A percentile compares a stretch with the other conserved stretches of the same genome.
phyloP scores from a whole-genome alignment of 2,797 vertebrate genomes.

The Clarias platycephalus region DNA sequence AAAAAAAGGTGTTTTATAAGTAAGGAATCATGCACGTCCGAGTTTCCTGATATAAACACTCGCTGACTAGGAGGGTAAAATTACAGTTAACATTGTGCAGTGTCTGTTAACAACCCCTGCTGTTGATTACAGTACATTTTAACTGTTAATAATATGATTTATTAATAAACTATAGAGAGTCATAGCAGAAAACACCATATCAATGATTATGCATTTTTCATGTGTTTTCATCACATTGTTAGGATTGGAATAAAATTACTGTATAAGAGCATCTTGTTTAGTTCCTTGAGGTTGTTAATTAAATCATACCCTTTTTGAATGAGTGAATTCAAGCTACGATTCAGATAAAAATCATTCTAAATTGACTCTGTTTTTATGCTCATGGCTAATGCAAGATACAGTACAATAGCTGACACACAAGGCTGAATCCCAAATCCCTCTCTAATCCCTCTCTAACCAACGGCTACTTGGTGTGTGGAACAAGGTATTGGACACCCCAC shows the following conservation, averaged over 20 bases:
- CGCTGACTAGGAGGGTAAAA: background rate
- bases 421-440: too few relatives aligned
- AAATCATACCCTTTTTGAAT: background rate
- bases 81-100: background rate
- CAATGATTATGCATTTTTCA: background rate
- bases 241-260: background rate
- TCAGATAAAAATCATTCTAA: background rate
- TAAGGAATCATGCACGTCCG: background rate
- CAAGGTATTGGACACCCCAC: too few relatives aligned
- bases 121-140: background rate
- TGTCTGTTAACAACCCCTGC: background rate
- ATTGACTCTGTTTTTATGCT: too few relatives aligned
- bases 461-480: too few relatives aligned
- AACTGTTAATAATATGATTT: background rate
- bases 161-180: background rate
- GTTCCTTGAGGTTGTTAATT: background rate
- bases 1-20: background rate
- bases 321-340: background rate
- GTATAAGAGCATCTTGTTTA: background rate
- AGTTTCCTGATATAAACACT: background rate
- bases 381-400: too few relatives aligned
- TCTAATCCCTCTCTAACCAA: too few relatives aligned
- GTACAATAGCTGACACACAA: too few relatives aligned
- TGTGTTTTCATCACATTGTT: background rate
- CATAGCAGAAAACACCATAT: background rate